A percentile compares a stretch with the other conserved stretches of the same genome.
Evolutionary conservation across 2,888 invertebrate genomes (phyloP).

Genomic region (Trachelus iudaicus): DNA sequence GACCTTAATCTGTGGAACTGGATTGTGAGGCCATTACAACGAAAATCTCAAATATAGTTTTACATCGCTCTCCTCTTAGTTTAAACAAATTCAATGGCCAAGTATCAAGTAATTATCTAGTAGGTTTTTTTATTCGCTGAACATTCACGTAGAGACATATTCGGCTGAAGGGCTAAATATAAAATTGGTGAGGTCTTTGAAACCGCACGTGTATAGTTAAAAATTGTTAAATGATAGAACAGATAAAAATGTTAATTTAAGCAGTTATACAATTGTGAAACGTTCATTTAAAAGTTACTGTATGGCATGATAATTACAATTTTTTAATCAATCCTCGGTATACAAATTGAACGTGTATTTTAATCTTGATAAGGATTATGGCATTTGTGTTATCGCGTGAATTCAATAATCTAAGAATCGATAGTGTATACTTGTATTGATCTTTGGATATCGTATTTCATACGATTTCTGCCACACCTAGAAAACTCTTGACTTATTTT

Average conservation of each 20-base stretch:
- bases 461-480: not conserved
- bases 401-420: not conserved
- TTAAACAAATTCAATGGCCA: too few relatives aligned
- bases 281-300: not conserved
- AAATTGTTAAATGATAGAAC: not conserved
- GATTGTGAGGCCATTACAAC: too few relatives aligned
- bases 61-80: too few relatives aligned
- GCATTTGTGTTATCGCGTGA: not conserved
- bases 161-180: too few relatives aligned
- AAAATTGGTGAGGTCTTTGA: too few relatives aligned
- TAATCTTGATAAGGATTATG: not conserved
- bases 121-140: too few relatives aligned
- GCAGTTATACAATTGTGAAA: not conserved
- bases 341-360: not conserved
- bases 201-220: too few relatives aligned
- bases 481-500: not conserved
- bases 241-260: not conserved
- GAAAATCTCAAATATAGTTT: too few relatives aligned
- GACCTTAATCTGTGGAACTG: too few relatives aligned
- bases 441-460: not conserved
- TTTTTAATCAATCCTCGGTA: not conserved
- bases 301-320: not conserved
- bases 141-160: too few relatives aligned
- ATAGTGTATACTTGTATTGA: not conserved
- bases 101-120: too few relatives aligned